A percentile compares a stretch with the other conserved stretches of the same genome.
Evolutionary conservation across 2,797 vertebrate species (phyloP).

Genomic region (Acanthis flammea): DNA sequence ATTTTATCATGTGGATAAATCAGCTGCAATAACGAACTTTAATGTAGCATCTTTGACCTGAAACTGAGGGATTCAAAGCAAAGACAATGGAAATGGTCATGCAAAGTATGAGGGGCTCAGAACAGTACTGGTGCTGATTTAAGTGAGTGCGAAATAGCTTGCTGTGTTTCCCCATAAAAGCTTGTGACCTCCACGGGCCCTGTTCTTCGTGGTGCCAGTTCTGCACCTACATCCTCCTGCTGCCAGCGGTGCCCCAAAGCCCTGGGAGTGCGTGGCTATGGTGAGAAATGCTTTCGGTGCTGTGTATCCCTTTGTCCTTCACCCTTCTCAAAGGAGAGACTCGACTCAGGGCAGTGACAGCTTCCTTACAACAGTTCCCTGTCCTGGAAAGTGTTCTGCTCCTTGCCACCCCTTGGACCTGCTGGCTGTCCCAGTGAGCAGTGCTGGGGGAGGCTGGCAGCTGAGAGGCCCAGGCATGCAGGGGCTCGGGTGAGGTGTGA

Average conservation of each 20-base stretch:
- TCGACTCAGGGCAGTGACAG: not conserved
- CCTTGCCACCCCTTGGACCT: not conserved
- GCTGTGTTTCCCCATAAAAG: not conserved
- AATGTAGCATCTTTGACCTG: not conserved
- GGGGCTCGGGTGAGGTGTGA: fast-evolving
- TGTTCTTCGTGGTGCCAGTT: not conserved
- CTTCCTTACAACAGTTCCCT: not conserved
- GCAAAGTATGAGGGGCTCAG: not conserved
- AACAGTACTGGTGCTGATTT: not conserved
- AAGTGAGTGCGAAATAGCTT: not conserved
- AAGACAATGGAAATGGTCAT: not conserved
- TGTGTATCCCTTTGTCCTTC: not conserved
- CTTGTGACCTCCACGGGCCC: fast-evolving
- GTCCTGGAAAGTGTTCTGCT: not conserved
- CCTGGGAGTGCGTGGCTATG: fast-evolving
- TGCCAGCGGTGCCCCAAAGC: not conserved
- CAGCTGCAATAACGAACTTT: not conserved
- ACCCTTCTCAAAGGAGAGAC: not conserved
- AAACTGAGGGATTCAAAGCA: not conserved
- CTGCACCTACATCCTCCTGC: not conserved
- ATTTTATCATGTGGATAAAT: not conserved
- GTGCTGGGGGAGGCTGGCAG: not conserved
- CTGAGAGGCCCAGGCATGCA: fast-evolving
- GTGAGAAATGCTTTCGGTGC: fast-evolving
- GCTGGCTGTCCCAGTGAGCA: not conserved